Conservation (phyloP, 2,797 vertebrate genomes). For the Xenentodon cancila region DNA sequence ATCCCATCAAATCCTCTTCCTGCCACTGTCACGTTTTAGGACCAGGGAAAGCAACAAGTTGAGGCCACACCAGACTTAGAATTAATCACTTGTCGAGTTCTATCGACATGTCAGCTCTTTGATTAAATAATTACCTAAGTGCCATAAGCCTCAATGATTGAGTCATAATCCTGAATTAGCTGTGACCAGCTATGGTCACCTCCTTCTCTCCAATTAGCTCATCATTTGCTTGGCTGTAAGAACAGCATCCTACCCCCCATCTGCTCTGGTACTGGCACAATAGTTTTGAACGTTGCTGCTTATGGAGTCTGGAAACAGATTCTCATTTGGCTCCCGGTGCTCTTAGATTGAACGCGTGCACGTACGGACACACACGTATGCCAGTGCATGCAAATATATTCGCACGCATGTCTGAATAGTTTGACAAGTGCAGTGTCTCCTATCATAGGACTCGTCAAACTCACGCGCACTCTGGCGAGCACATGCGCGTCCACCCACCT, state of each 20-base stretch:
- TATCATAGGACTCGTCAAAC: constrained; percentile 38
- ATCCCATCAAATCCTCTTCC: constrained; percentile 58
- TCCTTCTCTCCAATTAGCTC: constrained; percentile 69
- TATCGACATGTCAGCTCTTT: constrained; percentile 81
- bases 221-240: constrained; percentile 60
- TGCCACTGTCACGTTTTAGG: constrained; percentile 41
- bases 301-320: constrained; percentile 37
- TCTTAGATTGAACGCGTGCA: constrained; percentile 27
- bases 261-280: constrained; percentile 52
- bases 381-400: constrained; percentile 60
- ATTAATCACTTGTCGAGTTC: constrained; percentile 80
- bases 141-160: constrained; percentile 78
- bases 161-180: constrained; percentile 82
- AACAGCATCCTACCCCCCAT: constrained; percentile 49
- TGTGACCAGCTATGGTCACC: constrained; percentile 72
- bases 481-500: constrained; percentile 62
- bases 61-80: constrained; percentile 73
- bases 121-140: constrained; percentile 85
- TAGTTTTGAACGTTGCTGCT: constrained; percentile 46
- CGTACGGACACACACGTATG: constrained; percentile 41
- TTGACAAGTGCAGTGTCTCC: constrained; percentile 67
- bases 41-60: constrained; percentile 67
- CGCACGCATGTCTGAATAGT: constrained; percentile 57
- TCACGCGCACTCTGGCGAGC: constrained; percentile 44
- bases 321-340: constrained; percentile 45